Evolutionary conservation across 2,797 vertebrate genomes (phyloP), one percentile per base, ranked within the genome.

Genomic region (Enteromius fasciolatus): DNA sequence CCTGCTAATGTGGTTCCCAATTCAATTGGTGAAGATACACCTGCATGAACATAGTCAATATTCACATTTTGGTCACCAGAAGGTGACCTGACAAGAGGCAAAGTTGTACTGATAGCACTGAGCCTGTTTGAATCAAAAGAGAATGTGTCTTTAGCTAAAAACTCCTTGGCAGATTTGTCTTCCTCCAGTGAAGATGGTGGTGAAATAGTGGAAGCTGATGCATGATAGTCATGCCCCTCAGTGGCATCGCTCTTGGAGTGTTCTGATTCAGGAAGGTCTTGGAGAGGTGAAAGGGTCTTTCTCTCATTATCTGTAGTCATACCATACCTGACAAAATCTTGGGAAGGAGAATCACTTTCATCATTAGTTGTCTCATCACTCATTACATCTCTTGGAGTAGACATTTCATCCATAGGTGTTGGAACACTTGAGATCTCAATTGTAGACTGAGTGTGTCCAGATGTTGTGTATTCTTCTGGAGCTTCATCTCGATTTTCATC

Each of bases 401-500:
- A 95, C 97, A 98, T 98, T 85, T 96, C 97, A 90, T 98, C 97
- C 93, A 98, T 95, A 12, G 96, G 96, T 73, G 97, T 97, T 72
- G 97, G 97, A 86, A 97, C 95, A 89, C 96, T 97, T 70, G 97
- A 97, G 88, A 98, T 97, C 92, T 99, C 97, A 23, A 96, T 96
- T 52, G 95, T 98, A 18, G 97, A 99, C 84, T 97, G 97, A 50
- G 97, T 97, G 66, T 95, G 95, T 67, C 95, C 96, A 23, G 97
- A 98, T 50, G 94, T 96, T 87, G 96, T 97, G 89, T 95, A 97
- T 87, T 98, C 97, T 59, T 98, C 97, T 31, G 92, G 95, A 1
- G 93, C 94, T 84, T 98, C 96, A 89, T 97, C 96, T 87, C 93
- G 93, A 50, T 97, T 94, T 88, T 98, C 97, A 80, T 98, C 96